Percentiles rank a stretch among this genome's conserved stretches.
These are phyloP conservation scores for Argyra leucocephala DNA, from an alignment of 2,888 invertebrate genomes.

Conservation along the genomic window DNA sequence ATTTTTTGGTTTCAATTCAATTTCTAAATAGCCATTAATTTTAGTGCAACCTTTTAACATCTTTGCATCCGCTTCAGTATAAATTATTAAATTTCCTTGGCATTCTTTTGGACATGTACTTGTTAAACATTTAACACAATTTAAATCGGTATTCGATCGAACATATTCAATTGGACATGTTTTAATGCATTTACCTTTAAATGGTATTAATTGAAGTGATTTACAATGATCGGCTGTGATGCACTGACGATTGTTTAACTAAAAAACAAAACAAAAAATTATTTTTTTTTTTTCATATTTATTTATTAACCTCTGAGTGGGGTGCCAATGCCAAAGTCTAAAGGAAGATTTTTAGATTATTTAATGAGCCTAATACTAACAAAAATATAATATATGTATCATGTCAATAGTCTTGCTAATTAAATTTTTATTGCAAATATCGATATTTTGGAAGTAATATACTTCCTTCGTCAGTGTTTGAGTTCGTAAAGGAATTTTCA, in stretches of 20 bases:
- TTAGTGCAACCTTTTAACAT: conserved; percentile 56
- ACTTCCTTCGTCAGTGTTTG: no score
- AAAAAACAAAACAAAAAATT: not conserved
- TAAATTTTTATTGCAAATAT: no score
- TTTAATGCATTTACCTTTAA: conserved; percentile 46
- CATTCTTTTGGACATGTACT: conserved; percentile 41
- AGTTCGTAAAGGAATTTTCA: no score
- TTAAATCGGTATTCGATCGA: conserved; percentile 12
- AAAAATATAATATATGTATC: not conserved
- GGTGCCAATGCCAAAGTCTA: no score
- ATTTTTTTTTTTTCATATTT: not conserved
- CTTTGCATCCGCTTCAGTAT: conserved; percentile 49
- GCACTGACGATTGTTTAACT: conserved; percentile 8
- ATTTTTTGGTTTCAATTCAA: conserved; percentile 39
- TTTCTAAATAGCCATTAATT: conserved; percentile 58
- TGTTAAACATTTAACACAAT: conserved; percentile 34
- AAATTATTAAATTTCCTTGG: conserved; percentile 41
- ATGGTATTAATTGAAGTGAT: not conserved
- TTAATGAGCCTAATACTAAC: no score
- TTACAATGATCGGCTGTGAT: not conserved
- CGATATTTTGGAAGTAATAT: no score
- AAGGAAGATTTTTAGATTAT: no score
- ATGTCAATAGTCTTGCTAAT: no score
- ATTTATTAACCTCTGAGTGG: no score
- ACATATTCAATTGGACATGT: conserved; percentile 50